Percentiles rank a stretch among this genome's conserved stretches.
Evolutionary conservation across 92 coral and sea anemone species (phyloP).

Genomic region (Heteractis magnifica): DNA sequence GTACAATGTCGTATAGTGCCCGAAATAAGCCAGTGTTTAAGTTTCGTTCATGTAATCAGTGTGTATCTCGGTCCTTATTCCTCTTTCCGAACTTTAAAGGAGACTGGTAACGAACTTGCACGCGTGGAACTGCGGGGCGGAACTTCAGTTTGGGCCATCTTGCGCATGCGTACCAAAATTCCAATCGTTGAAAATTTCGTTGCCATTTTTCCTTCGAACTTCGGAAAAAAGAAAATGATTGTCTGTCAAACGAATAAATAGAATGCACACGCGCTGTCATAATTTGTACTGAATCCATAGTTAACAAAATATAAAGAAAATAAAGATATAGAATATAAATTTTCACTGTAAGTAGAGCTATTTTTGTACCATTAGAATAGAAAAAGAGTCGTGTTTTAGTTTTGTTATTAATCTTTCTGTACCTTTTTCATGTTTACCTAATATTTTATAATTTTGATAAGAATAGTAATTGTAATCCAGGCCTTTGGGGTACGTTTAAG

Average conservation of each 20-base stretch:
- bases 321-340: constrained; percentile 29
- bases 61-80: background rate
- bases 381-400: constrained; percentile 6
- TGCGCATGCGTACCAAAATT: constrained; percentile 5
- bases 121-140: background rate
- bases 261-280: background rate
- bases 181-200: background rate
- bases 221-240: background rate
- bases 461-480: background rate
- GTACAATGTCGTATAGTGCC: background rate
- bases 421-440: background rate
- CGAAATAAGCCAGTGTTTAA: background rate
- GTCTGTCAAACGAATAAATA: background rate
- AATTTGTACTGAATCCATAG: constrained; percentile 7
- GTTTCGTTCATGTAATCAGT: background rate
- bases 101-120: background rate
- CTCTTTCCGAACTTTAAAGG: background rate
- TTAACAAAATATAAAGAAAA: constrained; percentile 6
- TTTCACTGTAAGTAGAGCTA: constrained; percentile 21
- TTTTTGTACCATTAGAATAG: constrained; percentile 21
- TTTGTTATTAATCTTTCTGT: background rate
- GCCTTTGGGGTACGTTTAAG: background rate
- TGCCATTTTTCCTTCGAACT: background rate
- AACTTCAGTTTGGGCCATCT: background rate
- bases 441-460: background rate